Evolutionary conservation across 2,797 vertebrate genomes (phyloP).

Genomic region (Myotis vivesi): DNA sequence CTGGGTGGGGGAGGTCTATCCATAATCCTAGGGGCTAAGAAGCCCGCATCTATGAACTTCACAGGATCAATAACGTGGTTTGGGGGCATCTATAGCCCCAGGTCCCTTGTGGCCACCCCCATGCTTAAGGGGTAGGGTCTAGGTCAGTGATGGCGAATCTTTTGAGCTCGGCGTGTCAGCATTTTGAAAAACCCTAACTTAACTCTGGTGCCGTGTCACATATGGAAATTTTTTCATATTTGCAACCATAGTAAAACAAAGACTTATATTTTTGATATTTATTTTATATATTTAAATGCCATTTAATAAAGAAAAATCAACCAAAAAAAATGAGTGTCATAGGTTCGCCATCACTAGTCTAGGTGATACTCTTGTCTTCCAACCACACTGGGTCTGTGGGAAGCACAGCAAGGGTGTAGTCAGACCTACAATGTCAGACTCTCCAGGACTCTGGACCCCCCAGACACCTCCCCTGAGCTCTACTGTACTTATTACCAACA

Average conservation of each 20-base stretch:
- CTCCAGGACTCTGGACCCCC: neutral
- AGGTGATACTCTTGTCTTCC: neutral
- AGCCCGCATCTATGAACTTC: neutral
- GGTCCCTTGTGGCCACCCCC: neutral
- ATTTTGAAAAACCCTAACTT: too few relatives aligned
- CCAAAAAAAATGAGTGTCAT: too few relatives aligned
- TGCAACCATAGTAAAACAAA: too few relatives aligned
- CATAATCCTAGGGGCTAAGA: neutral
- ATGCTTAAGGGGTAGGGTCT: neutral
- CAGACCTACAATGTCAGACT: neutral
- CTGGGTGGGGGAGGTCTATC: too few relatives aligned
- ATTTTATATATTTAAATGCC: too few relatives aligned
- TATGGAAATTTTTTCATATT: too few relatives aligned
- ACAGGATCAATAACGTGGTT: neutral
- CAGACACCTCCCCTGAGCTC: neutral
- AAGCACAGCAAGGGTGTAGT: neutral
- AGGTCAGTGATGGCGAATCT: too few relatives aligned
- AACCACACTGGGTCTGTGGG: neutral
- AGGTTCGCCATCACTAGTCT: too few relatives aligned
- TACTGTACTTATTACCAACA: neutral
- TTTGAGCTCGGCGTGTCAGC: too few relatives aligned
- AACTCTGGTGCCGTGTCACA: too few relatives aligned
- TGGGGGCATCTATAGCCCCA: neutral
- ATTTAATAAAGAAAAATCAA: too few relatives aligned
- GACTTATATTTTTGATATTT: too few relatives aligned